phyloP scores from a whole-genome alignment of 2,888 invertebrate species.

The Eupithecia exiguata region DNA sequence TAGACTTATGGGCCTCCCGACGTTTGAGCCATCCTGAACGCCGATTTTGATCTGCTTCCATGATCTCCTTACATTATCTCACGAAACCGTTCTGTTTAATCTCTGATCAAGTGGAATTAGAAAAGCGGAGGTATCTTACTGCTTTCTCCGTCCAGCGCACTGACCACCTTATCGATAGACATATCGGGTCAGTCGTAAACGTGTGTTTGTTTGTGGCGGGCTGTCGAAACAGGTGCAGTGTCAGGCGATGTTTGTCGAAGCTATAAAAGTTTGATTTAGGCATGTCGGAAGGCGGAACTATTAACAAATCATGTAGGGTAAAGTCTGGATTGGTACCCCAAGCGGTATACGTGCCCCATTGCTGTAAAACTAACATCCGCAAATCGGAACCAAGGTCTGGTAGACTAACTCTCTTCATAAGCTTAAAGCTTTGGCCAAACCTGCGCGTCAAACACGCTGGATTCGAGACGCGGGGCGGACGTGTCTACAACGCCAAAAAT shows the following conservation, averaged over 20 bases:
- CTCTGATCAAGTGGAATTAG: neutral
- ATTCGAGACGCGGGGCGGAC: no score
- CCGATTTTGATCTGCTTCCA: neutral
- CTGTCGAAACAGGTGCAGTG: slow-evolving; percentile 47
- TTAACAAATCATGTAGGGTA: neutral
- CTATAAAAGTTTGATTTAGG: slow-evolving; percentile 25
- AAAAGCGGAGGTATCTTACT: slow-evolving; percentile 16
- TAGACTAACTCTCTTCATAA: no score
- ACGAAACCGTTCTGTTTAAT: neutral
- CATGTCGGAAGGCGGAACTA: slow-evolving; percentile 14
- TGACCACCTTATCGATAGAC: slow-evolving; percentile 39
- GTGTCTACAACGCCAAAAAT: no score
- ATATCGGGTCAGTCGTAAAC: slow-evolving; percentile 45
- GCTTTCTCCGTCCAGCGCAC: neutral
- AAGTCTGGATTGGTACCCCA: neutral
- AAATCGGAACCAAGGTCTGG: neutral
- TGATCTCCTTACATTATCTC: neutral
- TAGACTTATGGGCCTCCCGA: neutral
- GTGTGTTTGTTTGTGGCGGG: slow-evolving; percentile 43
- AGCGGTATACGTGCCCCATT: neutral
- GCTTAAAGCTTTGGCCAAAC: no score
- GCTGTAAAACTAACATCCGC: neutral
- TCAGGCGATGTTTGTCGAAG: slow-evolving; percentile 25
- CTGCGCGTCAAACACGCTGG: no score
- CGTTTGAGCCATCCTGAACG: neutral